Conservation (phyloP, 2,113 vertebrate genomes). For the Alligator sinensis region DNA sequence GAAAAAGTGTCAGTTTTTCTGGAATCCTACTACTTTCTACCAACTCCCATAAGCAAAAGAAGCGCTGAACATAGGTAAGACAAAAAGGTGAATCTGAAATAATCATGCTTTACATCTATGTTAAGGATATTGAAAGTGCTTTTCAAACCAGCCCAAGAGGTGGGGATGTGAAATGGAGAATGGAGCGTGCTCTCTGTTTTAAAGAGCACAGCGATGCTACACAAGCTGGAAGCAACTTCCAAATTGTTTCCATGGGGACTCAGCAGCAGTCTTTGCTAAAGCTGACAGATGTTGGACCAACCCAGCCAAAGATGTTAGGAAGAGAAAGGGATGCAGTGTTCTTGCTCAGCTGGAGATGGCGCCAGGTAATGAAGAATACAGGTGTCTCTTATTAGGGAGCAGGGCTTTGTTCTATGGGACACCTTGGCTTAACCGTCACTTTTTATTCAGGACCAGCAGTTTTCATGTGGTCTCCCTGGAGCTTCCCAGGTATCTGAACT, state of each 20-base stretch:
- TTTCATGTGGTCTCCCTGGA: neutral
- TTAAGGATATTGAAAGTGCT: slow-evolving; percentile 52
- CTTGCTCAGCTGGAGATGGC: neutral
- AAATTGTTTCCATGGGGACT: slow-evolving; percentile 74
- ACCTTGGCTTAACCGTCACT: neutral
- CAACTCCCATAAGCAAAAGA: neutral
- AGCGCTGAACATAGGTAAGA: slow-evolving; percentile 17
- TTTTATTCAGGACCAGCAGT: neutral
- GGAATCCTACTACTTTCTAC: neutral
- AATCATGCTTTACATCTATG: slow-evolving; percentile 44
- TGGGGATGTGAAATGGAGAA: slow-evolving; percentile 22
- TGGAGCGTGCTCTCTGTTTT: neutral
- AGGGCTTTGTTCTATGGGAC: neutral
- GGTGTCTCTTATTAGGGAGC: neutral
- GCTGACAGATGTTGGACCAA: slow-evolving; percentile 7
- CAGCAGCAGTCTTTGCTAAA: neutral
- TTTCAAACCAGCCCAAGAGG: slow-evolving; percentile 35
- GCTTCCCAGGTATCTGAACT: neutral
- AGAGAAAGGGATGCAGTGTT: neutral
- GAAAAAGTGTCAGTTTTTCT: neutral
- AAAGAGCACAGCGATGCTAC: slow-evolving; percentile 19
- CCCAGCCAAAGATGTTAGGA: slow-evolving; percentile 26
- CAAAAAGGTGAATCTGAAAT: slow-evolving; percentile 32
- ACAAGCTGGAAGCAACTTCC: slow-evolving; percentile 57
- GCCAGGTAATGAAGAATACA: fast-evolving